phyloP scores from a whole-genome alignment of 2,797 vertebrate genomes.

The Myiothlypis coronata region DNA sequence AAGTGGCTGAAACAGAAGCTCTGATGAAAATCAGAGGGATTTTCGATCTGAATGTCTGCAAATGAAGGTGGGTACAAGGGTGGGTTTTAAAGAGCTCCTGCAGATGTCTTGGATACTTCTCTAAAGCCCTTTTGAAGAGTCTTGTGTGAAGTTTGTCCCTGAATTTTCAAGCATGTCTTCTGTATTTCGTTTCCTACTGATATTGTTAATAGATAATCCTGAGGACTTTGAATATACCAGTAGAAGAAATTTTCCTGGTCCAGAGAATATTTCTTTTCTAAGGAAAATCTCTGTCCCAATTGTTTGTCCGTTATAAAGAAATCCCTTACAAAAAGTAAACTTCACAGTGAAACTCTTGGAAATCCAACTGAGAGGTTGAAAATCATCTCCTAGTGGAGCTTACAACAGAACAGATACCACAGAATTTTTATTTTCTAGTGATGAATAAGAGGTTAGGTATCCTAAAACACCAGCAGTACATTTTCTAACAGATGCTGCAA shows the following conservation, averaged over 20 bases:
- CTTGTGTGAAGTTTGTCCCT: neutral
- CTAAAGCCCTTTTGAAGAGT: neutral
- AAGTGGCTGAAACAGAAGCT: neutral
- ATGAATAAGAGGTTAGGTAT: conserved; percentile 19
- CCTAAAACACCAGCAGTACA: neutral
- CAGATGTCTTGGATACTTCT: neutral
- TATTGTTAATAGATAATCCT: conserved; percentile 25
- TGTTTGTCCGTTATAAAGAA: conserved; percentile 62
- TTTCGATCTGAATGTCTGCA: neutral
- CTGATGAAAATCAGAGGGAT: neutral
- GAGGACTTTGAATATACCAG: conserved; percentile 38
- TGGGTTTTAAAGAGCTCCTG: neutral
- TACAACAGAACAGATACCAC: conserved; percentile 27
- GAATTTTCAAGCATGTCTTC: neutral
- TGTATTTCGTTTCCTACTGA: conserved; percentile 28
- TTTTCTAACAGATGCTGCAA: conserved; percentile 3
- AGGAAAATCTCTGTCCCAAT: conserved; percentile 54
- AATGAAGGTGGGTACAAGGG: neutral
- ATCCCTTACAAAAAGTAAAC: conserved; percentile 61
- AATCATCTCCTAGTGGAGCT: conserved; percentile 66
- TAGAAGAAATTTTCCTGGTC: conserved; percentile 27
- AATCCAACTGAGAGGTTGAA: conserved; percentile 63
- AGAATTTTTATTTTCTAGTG: conserved; percentile 11
- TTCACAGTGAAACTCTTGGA: conserved; percentile 61
- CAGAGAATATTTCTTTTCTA: conserved; percentile 38